Evolutionary conservation across 2,113 vertebrate genomes (phyloP).

Genomic region (Saguinus midas): DNA sequence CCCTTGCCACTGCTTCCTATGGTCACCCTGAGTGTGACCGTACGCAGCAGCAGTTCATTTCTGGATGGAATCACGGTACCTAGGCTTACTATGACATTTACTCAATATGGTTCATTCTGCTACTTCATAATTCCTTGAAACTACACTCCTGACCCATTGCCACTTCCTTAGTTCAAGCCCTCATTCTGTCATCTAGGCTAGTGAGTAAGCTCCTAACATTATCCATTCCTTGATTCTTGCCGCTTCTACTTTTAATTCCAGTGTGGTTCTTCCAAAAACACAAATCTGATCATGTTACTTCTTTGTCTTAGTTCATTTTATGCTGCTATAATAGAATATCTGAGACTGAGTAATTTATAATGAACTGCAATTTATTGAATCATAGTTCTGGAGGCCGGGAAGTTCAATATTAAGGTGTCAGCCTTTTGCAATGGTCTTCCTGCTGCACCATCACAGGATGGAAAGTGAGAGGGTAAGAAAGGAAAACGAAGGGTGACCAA

Average conservation of each 20-base stretch:
- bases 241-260: neutral
- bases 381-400: neutral
- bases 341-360: neutral
- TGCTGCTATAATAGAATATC: neutral
- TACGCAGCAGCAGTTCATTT: neutral
- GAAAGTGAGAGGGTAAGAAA: neutral
- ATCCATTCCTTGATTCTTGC: neutral
- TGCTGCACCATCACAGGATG: neutral
- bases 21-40: neutral
- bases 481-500: neutral
- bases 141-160: neutral
- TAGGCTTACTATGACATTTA: neutral
- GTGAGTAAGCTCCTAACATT: neutral
- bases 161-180: neutral
- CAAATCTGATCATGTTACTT: neutral
- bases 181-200: neutral
- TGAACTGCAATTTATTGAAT: neutral
- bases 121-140: neutral
- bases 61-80: neutral
- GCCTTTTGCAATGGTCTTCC: neutral
- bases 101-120: neutral
- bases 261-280: neutral
- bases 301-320: neutral
- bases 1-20: neutral
- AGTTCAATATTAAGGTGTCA: neutral